These are phyloP conservation scores for Heterochromis multidens DNA, from an alignment of 2,113 vertebrate genomes.

Conservation along the genomic window DNA sequence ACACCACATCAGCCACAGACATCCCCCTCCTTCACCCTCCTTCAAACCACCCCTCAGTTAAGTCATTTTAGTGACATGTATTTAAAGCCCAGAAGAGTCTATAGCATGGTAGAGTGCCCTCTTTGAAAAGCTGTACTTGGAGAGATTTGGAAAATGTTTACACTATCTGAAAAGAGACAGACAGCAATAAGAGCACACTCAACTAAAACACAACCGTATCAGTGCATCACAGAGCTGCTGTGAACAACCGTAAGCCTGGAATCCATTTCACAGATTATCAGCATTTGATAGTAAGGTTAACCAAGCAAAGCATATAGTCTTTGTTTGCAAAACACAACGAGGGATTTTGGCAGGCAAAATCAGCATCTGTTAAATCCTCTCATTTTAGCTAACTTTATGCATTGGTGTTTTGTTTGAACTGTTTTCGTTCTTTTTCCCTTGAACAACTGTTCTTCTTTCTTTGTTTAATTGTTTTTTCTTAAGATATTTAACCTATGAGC, in stretches of 20 bases:
- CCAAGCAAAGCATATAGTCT: slow-evolving; percentile 16
- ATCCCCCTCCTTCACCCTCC: background rate
- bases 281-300: slow-evolving; percentile 27
- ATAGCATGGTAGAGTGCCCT: slow-evolving; percentile 1
- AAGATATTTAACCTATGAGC: background rate
- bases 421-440: background rate
- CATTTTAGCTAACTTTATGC: background rate
- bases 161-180: slow-evolving; percentile 25
- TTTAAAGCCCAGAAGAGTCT: slow-evolving; percentile 35
- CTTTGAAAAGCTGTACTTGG: slow-evolving; percentile 9
- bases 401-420: background rate
- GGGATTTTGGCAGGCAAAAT: slow-evolving; percentile 11
- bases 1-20: slow-evolving; percentile 7
- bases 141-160: slow-evolving; percentile 33
- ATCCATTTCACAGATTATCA: slow-evolving; percentile 47
- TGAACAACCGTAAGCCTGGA: slow-evolving; percentile 17
- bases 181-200: slow-evolving; percentile 15
- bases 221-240: slow-evolving; percentile 19
- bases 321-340: slow-evolving; percentile 10
- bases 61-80: slow-evolving; percentile 35
- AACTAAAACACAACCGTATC: slow-evolving; percentile 8
- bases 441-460: background rate
- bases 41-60: slow-evolving; percentile 21
- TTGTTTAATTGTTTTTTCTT: background rate
- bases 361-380: slow-evolving; percentile 18